A percentile compares a stretch with the other conserved stretches of the same genome.
phyloP scores from a whole-genome alignment of 2,797 vertebrate species.

The Chrysocyon brachyurus region DNA sequence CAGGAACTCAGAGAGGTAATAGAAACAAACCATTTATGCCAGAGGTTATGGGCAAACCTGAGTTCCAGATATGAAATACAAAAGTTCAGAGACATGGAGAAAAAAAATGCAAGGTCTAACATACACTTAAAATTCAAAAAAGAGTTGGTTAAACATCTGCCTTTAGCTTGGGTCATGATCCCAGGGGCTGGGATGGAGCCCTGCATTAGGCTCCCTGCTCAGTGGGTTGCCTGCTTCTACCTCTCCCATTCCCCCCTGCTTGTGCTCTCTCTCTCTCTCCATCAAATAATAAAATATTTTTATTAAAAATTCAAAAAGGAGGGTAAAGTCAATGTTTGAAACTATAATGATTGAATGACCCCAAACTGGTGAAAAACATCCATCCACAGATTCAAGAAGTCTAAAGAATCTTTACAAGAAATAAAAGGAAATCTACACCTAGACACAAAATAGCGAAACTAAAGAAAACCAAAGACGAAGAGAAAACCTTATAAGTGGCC shows the following conservation, averaged over 20 bases:
- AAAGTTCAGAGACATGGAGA: neutral
- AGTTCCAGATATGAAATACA: slow-evolving; percentile 29
- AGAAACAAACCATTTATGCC: neutral
- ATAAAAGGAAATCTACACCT: slow-evolving; percentile 25
- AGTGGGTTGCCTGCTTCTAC: neutral
- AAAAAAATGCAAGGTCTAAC: slow-evolving; percentile 23
- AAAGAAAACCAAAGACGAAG: neutral
- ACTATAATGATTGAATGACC: neutral
- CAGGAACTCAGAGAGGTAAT: neutral
- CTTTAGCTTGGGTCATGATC: neutral
- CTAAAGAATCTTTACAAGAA: slow-evolving; percentile 47
- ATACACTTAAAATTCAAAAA: slow-evolving; percentile 46
- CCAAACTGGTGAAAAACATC: neutral
- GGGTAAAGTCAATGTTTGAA: slow-evolving; percentile 24
- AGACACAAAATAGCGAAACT: slow-evolving; percentile 12
- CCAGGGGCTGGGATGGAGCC: neutral
- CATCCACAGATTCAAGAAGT: slow-evolving; percentile 43
- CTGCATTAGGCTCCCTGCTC: neutral
- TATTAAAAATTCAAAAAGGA: slow-evolving; percentile 25
- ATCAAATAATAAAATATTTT: neutral
- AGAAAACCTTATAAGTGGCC: neutral
- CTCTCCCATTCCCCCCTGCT: neutral
- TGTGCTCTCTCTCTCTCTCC: neutral
- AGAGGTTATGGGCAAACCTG: neutral
- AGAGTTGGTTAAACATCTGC: neutral